Percentiles rank a stretch among this genome's conserved stretches.
Evolutionary conservation across 1,140 invertebrate species (phyloP).

Genomic region (Scaptomyza pallida): DNA sequence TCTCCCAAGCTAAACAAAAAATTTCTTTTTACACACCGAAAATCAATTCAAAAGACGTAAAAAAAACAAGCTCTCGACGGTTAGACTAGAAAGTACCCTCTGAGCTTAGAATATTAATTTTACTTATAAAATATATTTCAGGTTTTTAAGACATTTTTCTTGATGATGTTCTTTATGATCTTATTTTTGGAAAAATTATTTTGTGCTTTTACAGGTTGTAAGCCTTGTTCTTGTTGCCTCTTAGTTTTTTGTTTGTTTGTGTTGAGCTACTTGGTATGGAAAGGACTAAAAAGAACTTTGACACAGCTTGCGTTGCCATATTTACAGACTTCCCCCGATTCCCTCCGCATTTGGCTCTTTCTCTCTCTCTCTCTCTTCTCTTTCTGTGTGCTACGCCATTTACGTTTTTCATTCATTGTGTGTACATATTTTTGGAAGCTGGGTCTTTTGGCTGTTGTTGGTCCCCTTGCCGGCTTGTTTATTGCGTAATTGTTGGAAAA

Average conservation of each 20-base stretch:
- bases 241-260: constrained; percentile 1
- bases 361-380: too few species aligned
- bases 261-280: background rate
- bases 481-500: constrained; percentile 62
- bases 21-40: constrained; percentile 22
- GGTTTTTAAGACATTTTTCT: too few species aligned
- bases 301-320: constrained; percentile 31
- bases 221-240: too few species aligned
- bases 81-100: background rate
- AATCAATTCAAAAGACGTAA: constrained; percentile 29
- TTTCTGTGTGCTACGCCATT: too few species aligned
- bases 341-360: constrained; percentile 27
- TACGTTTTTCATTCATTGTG: constrained; percentile 45
- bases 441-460: background rate
- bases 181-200: too few species aligned
- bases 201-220: background rate
- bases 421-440: background rate
- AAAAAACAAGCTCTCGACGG: background rate
- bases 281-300: constrained; percentile 15
- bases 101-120: background rate
- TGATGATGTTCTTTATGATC: too few species aligned
- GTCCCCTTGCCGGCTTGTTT: constrained; percentile 32
- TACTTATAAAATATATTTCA: background rate
- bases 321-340: constrained; percentile 42
- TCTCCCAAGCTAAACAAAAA: constrained; percentile 20